phyloP scores from a whole-genome alignment of 2,797 vertebrate species.

The Lepilemur ruficaudatus region DNA sequence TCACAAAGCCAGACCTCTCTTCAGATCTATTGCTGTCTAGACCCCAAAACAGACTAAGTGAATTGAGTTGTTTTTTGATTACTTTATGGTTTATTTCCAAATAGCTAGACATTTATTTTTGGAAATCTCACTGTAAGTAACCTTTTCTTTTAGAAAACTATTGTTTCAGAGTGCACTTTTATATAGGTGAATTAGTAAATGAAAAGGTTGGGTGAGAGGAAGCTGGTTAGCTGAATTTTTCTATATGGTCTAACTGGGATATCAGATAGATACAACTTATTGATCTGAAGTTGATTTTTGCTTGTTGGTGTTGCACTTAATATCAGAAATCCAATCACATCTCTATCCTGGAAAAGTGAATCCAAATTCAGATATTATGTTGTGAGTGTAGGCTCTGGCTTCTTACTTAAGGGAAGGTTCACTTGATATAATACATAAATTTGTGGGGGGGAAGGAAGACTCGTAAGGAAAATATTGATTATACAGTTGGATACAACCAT shows the following conservation, averaged over 20 bases:
- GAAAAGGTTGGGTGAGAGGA: neutral
- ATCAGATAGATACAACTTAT: neutral
- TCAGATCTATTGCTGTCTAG: neutral
- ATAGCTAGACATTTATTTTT: slow-evolving; percentile 2
- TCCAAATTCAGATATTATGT: neutral
- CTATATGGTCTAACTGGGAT: neutral
- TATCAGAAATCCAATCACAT: neutral
- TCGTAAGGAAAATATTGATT: neutral
- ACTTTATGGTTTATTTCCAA: neutral
- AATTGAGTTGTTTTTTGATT: neutral
- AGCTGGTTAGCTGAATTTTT: slow-evolving; percentile 12
- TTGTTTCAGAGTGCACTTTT: neutral
- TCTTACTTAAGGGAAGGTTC: neutral
- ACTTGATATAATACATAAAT: neutral
- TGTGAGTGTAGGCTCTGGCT: neutral
- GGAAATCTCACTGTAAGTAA: neutral
- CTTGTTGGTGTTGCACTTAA: neutral
- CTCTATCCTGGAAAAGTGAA: neutral
- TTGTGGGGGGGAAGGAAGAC: neutral
- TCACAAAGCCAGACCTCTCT: neutral
- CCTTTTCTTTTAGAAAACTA: neutral
- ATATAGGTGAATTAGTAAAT: neutral
- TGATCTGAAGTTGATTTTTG: slow-evolving; percentile 21
- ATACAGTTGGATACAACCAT: neutral
- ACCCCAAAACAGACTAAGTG: neutral